Evolutionary conservation across 2,888 invertebrate species (phyloP).

Genomic region (Eupithecia vulgata): DNA sequence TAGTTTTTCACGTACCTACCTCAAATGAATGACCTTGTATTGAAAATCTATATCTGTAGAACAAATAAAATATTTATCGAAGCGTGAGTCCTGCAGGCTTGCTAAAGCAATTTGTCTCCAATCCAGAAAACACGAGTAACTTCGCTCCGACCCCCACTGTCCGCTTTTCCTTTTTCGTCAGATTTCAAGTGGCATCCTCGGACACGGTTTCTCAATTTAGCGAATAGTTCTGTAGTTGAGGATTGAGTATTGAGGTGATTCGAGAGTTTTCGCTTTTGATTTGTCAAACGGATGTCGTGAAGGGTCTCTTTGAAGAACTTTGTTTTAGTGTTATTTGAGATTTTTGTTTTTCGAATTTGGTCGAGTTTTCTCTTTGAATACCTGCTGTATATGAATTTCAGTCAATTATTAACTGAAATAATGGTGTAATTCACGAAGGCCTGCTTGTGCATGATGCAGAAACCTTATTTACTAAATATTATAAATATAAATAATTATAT

Average conservation of each 20-base stretch:
- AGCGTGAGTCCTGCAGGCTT: not conserved
- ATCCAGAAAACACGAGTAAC: constrained; percentile 16
- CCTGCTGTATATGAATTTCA: not conserved
- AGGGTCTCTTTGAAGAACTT: constrained; percentile 23
- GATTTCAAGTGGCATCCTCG: constrained; percentile 58
- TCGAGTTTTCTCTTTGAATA: not conserved
- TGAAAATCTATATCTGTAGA: not conserved
- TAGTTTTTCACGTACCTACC: not conserved
- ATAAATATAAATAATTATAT: too few species aligned
- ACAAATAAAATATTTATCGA: not conserved
- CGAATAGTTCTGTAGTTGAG: constrained; percentile 63
- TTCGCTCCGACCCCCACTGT: constrained; percentile 49
- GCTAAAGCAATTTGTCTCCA: constrained; percentile 5
- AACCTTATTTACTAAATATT: too few species aligned
- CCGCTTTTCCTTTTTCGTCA: constrained; percentile 64
- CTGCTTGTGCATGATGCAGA: too few species aligned
- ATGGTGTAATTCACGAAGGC: too few species aligned
- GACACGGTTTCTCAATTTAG: constrained; percentile 76
- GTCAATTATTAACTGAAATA: not conserved
- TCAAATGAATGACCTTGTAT: not conserved
- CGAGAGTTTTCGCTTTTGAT: constrained; percentile 33
- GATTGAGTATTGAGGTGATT: constrained; percentile 48
- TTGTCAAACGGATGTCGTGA: constrained; percentile 32
- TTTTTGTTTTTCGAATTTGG: constrained; percentile 7
- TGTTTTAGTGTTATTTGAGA: constrained; percentile 4